A percentile compares a stretch with the other conserved stretches of the same genome.
Evolutionary conservation across 2,888 invertebrate species (phyloP).

Genomic region (Eugnorisma glareosa): DNA sequence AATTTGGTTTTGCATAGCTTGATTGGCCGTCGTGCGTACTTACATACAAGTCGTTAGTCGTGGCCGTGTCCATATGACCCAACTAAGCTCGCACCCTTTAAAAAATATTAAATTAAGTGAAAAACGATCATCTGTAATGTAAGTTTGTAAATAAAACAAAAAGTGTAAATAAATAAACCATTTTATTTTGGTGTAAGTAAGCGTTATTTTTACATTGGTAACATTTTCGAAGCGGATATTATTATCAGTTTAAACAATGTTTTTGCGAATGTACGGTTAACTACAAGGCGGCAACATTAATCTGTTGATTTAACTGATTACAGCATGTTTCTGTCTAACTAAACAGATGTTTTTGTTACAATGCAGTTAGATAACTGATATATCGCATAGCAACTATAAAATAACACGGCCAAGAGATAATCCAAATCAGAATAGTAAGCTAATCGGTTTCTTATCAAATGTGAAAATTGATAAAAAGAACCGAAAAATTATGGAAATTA

Average conservation of each 20-base stretch:
- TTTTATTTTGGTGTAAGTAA: slow-evolving; percentile 67
- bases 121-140: not conserved
- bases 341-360: slow-evolving; percentile 12
- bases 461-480: not conserved
- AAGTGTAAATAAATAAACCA: slow-evolving; percentile 70
- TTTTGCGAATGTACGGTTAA: slow-evolving; percentile 9
- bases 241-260: slow-evolving; percentile 16
- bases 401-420: not conserved
- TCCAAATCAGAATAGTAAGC: not conserved
- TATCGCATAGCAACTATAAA: not conserved
- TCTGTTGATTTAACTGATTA: slow-evolving; percentile 40
- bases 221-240: slow-evolving; percentile 17
- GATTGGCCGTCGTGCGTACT: too few species aligned
- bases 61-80: too few species aligned
- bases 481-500: not conserved
- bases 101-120: too few species aligned
- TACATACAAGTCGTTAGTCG: too few species aligned
- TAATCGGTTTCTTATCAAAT: slow-evolving; percentile 10
- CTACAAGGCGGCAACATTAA: slow-evolving; percentile 21
- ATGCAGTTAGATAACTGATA: not conserved
- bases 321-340: slow-evolving; percentile 21
- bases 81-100: too few species aligned
- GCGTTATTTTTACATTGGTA: slow-evolving; percentile 48
- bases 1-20: too few species aligned
- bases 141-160: slow-evolving; percentile 48